A percentile compares a stretch with the other conserved stretches of the same genome.
Conservation (phyloP, 2,888 invertebrate genomes). For the Barypeithes pellucidus region DNA sequence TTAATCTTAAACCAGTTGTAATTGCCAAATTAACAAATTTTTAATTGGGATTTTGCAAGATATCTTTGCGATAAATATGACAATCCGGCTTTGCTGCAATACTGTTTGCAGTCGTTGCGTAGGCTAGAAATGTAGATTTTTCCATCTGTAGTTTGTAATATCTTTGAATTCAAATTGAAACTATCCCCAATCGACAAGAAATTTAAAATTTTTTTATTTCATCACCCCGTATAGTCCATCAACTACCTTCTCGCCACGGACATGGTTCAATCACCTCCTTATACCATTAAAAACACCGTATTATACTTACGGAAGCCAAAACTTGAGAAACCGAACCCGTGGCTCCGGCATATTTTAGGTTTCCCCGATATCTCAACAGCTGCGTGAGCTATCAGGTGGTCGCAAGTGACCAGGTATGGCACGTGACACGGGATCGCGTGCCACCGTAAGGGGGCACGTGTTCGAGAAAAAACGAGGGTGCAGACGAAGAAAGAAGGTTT, state of each 20-base stretch:
- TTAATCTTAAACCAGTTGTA: no score
- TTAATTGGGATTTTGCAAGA: no score
- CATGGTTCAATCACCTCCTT: conserved; percentile 6
- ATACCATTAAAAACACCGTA: conserved; percentile 16
- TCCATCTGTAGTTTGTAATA: no score
- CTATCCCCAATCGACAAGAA: no score
- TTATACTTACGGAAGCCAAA: conserved; percentile 11
- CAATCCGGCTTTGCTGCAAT: no score
- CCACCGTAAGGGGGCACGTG: conserved; percentile 7
- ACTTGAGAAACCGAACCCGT: conserved; percentile 19
- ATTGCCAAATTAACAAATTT: no score
- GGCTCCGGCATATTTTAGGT: conserved; percentile 16
- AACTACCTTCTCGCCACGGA: background rate
- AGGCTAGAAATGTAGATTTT: no score
- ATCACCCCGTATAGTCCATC: background rate
- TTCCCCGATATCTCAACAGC: conserved; percentile 18
- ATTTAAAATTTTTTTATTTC: background rate
- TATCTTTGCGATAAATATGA: no score
- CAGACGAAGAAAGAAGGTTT: background rate
- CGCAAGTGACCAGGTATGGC: conserved; percentile 30
- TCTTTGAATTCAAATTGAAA: no score
- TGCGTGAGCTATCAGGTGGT: conserved; percentile 37
- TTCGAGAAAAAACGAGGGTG: background rate
- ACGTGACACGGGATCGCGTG: conserved; percentile 38
- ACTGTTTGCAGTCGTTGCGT: no score